Evolutionary conservation across 2,888 invertebrate genomes (phyloP).

Genomic region (Anoncus sp.): DNA sequence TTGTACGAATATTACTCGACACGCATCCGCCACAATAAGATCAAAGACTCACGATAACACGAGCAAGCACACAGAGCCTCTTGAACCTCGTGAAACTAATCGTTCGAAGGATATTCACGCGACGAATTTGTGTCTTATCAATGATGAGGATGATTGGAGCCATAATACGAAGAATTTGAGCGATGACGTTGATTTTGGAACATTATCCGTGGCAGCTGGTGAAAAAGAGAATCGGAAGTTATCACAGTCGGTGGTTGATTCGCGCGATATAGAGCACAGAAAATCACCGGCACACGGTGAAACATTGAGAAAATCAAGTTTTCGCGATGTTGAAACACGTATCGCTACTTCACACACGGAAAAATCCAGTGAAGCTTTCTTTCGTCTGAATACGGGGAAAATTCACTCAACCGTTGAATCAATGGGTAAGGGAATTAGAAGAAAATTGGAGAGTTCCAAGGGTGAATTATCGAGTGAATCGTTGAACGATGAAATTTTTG

Average conservation of each 20-base stretch:
- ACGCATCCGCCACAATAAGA: constrained; percentile 2
- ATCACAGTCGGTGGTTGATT: constrained; percentile 59
- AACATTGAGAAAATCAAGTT: constrained; percentile 69
- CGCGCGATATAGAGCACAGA: constrained; percentile 69
- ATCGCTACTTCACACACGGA: constrained; percentile 57
- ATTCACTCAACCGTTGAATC: constrained; percentile 50
- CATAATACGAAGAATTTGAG: constrained; percentile 50
- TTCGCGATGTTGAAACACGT: constrained; percentile 64
- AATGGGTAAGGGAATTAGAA: constrained; percentile 56
- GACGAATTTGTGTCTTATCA: constrained; percentile 37
- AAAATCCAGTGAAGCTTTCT: constrained; percentile 55
- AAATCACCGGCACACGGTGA: constrained; percentile 73
- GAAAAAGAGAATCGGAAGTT: constrained; percentile 62
- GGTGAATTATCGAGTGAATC: constrained; percentile 48
- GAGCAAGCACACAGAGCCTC: constrained; percentile 54
- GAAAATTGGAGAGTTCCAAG: constrained; percentile 58
- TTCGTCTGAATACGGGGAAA: constrained; percentile 49
- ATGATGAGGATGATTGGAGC: constrained; percentile 56
- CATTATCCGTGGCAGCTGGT: constrained; percentile 41
- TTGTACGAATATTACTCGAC: constrained; percentile 30
- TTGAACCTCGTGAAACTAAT: constrained; percentile 57
- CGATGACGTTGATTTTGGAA: constrained; percentile 52
- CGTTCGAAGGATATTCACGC: constrained; percentile 50
- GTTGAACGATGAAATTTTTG: constrained; percentile 49
- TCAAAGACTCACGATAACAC: constrained; percentile 43